Conservation (phyloP, 2,888 invertebrate species). For the Zygothrica quintamaculata region DNA sequence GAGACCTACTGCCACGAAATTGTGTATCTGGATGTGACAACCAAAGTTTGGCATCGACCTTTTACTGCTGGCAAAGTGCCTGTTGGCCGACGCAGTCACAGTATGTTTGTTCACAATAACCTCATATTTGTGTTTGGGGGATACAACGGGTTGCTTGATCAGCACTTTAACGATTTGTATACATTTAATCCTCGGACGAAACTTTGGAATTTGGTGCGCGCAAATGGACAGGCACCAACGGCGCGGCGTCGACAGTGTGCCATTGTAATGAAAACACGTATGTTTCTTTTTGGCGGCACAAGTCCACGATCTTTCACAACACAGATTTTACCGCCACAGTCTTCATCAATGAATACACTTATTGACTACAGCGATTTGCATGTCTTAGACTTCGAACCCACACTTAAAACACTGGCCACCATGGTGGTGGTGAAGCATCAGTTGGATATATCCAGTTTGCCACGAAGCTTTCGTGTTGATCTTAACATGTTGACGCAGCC, state of each 20-base stretch:
- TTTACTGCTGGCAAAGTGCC: constrained; percentile 88
- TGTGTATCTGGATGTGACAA: constrained; percentile 90
- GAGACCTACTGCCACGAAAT: constrained; percentile 92
- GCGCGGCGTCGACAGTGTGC: constrained; percentile 92
- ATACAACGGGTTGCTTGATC: constrained; percentile 90
- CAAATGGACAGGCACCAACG: constrained; percentile 87
- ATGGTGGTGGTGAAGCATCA: constrained; percentile 88
- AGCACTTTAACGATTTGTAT: constrained; percentile 94
- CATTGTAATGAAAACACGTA: constrained; percentile 88
- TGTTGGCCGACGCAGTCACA: constrained; percentile 94
- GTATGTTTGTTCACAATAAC: constrained; percentile 92
- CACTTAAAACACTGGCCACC: constrained; percentile 90
- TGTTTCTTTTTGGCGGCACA: constrained; percentile 96
- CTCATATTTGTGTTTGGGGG: constrained; percentile 96
- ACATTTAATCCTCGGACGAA: constrained; percentile 88
- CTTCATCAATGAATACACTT: constrained; percentile 77
- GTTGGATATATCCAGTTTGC: constrained; percentile 87
- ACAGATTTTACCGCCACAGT: neutral
- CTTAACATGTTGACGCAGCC: constrained; percentile 89
- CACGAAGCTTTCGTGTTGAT: constrained; percentile 82
- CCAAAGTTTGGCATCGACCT: constrained; percentile 89
- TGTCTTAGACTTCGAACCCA: constrained; percentile 91
- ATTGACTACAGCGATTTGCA: constrained; percentile 93
- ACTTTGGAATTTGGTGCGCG: constrained; percentile 87
- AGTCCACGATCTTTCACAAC: constrained; percentile 86